Evolutionary conservation across 2,797 vertebrate genomes (phyloP).

Genomic region (Corythornis leucogaster): DNA sequence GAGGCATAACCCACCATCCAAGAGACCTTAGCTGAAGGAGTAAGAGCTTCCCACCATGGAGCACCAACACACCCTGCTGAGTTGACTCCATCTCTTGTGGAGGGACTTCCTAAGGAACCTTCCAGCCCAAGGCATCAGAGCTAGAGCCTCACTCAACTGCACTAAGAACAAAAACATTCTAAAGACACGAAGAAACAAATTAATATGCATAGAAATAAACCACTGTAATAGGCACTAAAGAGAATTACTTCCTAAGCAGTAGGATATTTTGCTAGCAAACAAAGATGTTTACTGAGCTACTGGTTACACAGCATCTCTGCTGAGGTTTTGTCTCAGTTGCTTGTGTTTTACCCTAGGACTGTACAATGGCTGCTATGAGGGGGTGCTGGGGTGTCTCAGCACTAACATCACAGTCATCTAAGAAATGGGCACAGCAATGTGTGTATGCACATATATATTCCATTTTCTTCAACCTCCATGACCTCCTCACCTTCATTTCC

Average conservation of each 20-base stretch:
- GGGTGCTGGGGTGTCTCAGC: neutral
- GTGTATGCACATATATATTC: rapidly evolving
- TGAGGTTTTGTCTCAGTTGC: neutral
- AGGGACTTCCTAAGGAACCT: neutral
- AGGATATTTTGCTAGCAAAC: neutral
- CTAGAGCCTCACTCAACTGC: neutral
- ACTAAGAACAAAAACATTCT: neutral
- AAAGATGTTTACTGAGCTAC: neutral
- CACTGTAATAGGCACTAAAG: neutral
- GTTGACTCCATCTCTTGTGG: neutral
- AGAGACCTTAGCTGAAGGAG: neutral
- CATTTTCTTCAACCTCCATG: neutral
- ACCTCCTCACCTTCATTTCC: neutral
- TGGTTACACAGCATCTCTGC: neutral
- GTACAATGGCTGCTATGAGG: rapidly evolving
- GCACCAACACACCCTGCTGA: neutral
- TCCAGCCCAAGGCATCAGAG: neutral
- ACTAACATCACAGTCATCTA: neutral
- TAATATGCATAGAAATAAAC: neutral
- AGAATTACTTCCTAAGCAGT: neutral
- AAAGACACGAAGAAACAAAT: neutral
- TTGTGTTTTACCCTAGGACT: neutral
- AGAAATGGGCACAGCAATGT: neutral
- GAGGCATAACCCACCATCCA: neutral
- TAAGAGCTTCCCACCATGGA: neutral